Base-by-base conservation (phyloP, 2,888 invertebrate species). In the Melanostoma mellinum region DNA sequence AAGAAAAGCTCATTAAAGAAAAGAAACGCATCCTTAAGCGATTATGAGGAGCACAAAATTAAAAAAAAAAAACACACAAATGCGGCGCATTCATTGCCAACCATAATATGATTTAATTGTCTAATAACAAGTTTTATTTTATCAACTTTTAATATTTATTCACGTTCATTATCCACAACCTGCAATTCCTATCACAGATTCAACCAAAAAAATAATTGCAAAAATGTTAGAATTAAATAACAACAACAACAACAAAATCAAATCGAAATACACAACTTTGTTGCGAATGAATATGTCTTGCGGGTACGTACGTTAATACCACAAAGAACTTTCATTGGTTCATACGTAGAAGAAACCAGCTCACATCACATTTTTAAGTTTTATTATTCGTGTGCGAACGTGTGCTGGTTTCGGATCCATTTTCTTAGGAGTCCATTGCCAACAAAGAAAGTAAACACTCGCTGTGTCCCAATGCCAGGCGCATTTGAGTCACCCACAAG, bases 1-100 rank as follows among this genome's bases (percentile, higher is more conserved):
- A 91, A 84, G 91, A 91, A 80, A 95, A 92, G 89, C 92, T 95
- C 87, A 92, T 95, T 87, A 96, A 96, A 92, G 96, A 97, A 88
- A 96, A 96, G 91, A 97, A 96, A 91, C 94, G 96, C 91, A 96
- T 96, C 86, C 92, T 97, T 72, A 97, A 97, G 91, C 93, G 97
- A 92, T 95, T 97, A 94, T 97, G 95, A 96, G 91, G 87, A 87
- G 85, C 61, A 60, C 69, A 56, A 86, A 86, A 87, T 50, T 63
- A 76, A 61, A 67, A 20, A 20, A 20, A 20, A 20, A 20, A 20
- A 20, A 20, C 20, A 20, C 52, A 78, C 60, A 78, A 42, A 53
- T 53, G 67, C 46, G 77, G 74, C 81, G 67, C 68, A 75, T 55
- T n/a, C 73, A 78, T 76, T 85, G 76, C 85, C 77, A 73, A 80